Conservation (phyloP, 2,888 invertebrate species). For the Aporophyla nigra region DNA sequence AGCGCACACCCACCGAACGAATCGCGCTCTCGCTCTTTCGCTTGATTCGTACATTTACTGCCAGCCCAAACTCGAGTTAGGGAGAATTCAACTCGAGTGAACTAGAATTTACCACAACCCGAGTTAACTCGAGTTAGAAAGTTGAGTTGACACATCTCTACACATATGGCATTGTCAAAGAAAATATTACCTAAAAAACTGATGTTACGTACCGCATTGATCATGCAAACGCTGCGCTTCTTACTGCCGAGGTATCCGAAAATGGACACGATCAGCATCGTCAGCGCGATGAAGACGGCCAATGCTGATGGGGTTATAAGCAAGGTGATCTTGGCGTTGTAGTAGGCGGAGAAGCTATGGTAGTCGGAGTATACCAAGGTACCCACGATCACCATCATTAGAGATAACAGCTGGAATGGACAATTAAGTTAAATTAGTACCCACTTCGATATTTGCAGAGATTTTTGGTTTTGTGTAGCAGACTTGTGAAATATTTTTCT, state of each 20-base stretch:
- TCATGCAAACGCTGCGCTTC: slow-evolving; percentile 94
- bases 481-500: not conserved
- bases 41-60: too few relatives aligned
- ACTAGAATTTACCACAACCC: too few relatives aligned
- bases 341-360: slow-evolving; percentile 83
- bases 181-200: not conserved
- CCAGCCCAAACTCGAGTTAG: too few relatives aligned
- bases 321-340: slow-evolving; percentile 78
- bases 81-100: too few relatives aligned
- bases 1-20: too few relatives aligned
- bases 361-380: slow-evolving; percentile 85
- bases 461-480: too few relatives aligned
- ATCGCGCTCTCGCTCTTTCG: too few relatives aligned
- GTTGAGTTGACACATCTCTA: too few relatives aligned
- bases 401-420: slow-evolving; percentile 79
- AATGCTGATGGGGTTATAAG: slow-evolving; percentile 94
- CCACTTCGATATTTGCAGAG: not conserved
- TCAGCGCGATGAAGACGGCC: slow-evolving; percentile 94
- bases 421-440: not conserved
- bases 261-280: slow-evolving; percentile 94
- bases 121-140: too few relatives aligned
- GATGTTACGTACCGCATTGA: slow-evolving; percentile 89
- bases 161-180: too few relatives aligned
- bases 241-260: slow-evolving; percentile 96
- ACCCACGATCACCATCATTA: slow-evolving; percentile 85